phyloP scores from a whole-genome alignment of 2,888 invertebrate species.

The Heliconius charithonia region DNA sequence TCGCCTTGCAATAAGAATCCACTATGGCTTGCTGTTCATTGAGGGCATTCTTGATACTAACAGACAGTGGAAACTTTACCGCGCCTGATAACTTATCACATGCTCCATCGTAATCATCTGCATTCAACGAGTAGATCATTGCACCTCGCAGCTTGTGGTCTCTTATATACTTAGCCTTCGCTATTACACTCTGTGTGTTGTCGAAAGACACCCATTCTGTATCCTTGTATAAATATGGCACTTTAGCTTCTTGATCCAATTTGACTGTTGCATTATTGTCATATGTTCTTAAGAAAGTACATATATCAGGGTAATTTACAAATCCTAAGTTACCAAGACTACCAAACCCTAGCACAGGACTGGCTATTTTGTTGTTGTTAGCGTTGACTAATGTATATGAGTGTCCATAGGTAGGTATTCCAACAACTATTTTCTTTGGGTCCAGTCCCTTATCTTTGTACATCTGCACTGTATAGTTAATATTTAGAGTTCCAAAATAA shows the following conservation, averaged over 20 bases:
- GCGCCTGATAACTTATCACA: slow-evolving; percentile 68
- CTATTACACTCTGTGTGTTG: slow-evolving; percentile 86
- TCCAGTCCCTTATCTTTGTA: slow-evolving; percentile 91
- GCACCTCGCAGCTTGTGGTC: slow-evolving; percentile 88
- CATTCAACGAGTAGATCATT: slow-evolving; percentile 92
- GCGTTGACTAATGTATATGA: slow-evolving; percentile 88
- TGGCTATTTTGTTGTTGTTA: slow-evolving; percentile 86
- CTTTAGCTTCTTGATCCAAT: slow-evolving; percentile 87
- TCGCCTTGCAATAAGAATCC: slow-evolving; percentile 16
- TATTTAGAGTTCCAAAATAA: slow-evolving; percentile 88
- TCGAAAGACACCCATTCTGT: slow-evolving; percentile 94
- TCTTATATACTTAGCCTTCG: slow-evolving; percentile 87
- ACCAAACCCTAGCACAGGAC: slow-evolving; percentile 89
- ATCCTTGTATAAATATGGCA: slow-evolving; percentile 89
- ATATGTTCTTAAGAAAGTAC: slow-evolving; percentile 85
- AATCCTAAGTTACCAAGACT: slow-evolving; percentile 88
- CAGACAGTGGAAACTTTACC: slow-evolving; percentile 55
- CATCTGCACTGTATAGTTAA: slow-evolving; percentile 91
- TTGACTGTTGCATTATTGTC: slow-evolving; percentile 72
- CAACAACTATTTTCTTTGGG: slow-evolving; percentile 90
- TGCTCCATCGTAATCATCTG: slow-evolving; percentile 88
- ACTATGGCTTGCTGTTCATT: slow-evolving; percentile 11
- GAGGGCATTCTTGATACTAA: slow-evolving; percentile 59
- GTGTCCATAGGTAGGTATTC: slow-evolving; percentile 95
- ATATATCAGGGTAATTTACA: slow-evolving; percentile 87